Conservation (phyloP, 2,797 vertebrate genomes). For the Myripristis murdjan region DNA sequence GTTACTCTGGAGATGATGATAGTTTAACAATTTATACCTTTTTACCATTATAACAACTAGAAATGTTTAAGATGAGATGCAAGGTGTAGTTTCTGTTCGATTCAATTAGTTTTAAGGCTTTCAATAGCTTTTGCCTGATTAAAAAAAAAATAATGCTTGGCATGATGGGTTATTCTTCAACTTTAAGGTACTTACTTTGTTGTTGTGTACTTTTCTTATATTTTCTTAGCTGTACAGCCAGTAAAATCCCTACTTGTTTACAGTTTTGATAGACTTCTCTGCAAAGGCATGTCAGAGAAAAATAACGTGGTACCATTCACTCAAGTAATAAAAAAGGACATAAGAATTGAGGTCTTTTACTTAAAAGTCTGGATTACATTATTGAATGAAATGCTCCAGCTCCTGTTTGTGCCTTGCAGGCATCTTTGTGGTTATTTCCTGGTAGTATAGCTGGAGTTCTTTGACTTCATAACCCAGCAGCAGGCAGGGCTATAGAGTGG, state of each 20-base stretch:
- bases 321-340: conserved; percentile 82
- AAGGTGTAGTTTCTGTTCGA: neutral
- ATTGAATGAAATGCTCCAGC: conserved; percentile 88
- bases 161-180: conserved; percentile 11
- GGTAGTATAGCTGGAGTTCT: conserved; percentile 66
- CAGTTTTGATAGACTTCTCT: conserved; percentile 53
- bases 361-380: conserved; percentile 87
- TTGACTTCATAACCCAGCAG: conserved; percentile 71
- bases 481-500: conserved; percentile 66
- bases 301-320: conserved; percentile 71
- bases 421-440: conserved; percentile 85
- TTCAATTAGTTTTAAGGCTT: conserved; percentile 8
- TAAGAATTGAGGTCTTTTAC: conserved; percentile 83
- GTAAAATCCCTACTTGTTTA: conserved; percentile 64
- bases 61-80: conserved; percentile 18
- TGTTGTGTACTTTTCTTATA: conserved; percentile 52
- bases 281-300: conserved; percentile 69
- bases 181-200: conserved; percentile 17
- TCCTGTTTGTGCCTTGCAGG: conserved; percentile 83
- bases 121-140: conserved; percentile 8
- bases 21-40: conserved; percentile 1
- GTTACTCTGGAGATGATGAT: conserved; percentile 7
- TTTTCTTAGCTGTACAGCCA: conserved; percentile 56
- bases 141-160: neutral
- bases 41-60: neutral